A percentile compares a stretch with the other conserved stretches of the same genome.
These are phyloP conservation scores for Liposcelis brunnea DNA, from an alignment of 2,888 invertebrate genomes.

Conservation along the genomic window DNA sequence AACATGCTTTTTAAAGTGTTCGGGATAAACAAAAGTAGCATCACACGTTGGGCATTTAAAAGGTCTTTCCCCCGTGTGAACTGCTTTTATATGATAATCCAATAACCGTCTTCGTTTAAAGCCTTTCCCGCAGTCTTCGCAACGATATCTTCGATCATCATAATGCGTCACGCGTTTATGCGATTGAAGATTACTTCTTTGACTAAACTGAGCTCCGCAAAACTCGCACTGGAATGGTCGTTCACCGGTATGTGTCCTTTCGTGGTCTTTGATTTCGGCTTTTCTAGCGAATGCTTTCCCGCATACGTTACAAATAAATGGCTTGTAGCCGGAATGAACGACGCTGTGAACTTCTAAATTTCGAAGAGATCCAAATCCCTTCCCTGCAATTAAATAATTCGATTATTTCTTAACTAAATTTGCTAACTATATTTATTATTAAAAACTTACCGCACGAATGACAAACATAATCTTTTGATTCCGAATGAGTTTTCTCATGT, in stretches of 20 bases:
- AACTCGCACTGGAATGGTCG: conserved; percentile 61
- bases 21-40: conserved; percentile 68
- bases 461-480: conserved; percentile 50
- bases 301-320: conserved; percentile 50
- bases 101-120: conserved; percentile 55
- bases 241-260: conserved; percentile 65
- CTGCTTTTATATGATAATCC: conserved; percentile 66
- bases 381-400: conserved; percentile 29
- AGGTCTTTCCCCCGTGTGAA: conserved; percentile 64
- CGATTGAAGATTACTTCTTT: conserved; percentile 63
- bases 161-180: conserved; percentile 64
- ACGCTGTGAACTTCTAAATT: conserved; percentile 62
- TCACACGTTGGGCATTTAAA: conserved; percentile 52
- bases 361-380: conserved; percentile 59
- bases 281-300: conserved; percentile 58
- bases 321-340: conserved; percentile 57
- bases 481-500: conserved; percentile 56
- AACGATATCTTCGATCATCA: conserved; percentile 55
- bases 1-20: conserved; percentile 64
- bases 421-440: too few species aligned
- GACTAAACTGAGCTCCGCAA: conserved; percentile 47
- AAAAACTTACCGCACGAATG: conserved; percentile 43
- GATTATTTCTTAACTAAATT: too few species aligned
- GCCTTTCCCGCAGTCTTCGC: conserved; percentile 49
- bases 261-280: conserved; percentile 64